These are phyloP conservation scores for Hermodice carunculata DNA, from an alignment of 2,888 invertebrate genomes.

Conservation along the genomic window DNA sequence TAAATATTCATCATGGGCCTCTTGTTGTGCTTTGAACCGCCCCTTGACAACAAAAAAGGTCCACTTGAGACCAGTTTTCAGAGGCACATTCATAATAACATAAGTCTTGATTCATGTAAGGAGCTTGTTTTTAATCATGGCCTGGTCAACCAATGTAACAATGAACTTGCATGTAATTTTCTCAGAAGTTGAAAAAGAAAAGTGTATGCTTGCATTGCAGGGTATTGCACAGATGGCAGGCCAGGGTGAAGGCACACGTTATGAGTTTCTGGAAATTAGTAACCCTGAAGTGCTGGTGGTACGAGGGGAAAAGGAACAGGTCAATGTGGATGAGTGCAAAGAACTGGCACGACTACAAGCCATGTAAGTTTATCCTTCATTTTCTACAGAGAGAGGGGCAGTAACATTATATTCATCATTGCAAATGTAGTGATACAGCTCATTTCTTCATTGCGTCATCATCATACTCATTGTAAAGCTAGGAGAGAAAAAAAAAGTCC, in stretches of 20 bases:
- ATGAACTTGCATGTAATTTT: neutral
- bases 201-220: constrained; percentile 36
- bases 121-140: neutral
- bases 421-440: constrained; percentile 49
- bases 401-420: constrained; percentile 50
- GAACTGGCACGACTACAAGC: constrained; percentile 58
- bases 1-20: too few relatives aligned
- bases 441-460: constrained; percentile 39
- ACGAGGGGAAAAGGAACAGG: constrained; percentile 49
- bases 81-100: too few relatives aligned
- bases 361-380: constrained; percentile 46
- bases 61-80: too few relatives aligned
- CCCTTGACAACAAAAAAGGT: too few relatives aligned
- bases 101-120: too few relatives aligned
- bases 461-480: too few relatives aligned
- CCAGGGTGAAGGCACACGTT: constrained; percentile 50
- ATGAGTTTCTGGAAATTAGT: constrained; percentile 60
- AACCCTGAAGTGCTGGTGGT: constrained; percentile 55
- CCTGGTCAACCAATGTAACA: neutral
- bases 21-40: too few relatives aligned
- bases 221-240: constrained; percentile 62
- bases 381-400: constrained; percentile 50
- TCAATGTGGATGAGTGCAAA: constrained; percentile 55
- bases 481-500: too few relatives aligned
- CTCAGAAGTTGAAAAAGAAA: neutral